Base-by-base conservation (phyloP, 1,140 invertebrate genomes). In the Capitella teleta region DNA sequence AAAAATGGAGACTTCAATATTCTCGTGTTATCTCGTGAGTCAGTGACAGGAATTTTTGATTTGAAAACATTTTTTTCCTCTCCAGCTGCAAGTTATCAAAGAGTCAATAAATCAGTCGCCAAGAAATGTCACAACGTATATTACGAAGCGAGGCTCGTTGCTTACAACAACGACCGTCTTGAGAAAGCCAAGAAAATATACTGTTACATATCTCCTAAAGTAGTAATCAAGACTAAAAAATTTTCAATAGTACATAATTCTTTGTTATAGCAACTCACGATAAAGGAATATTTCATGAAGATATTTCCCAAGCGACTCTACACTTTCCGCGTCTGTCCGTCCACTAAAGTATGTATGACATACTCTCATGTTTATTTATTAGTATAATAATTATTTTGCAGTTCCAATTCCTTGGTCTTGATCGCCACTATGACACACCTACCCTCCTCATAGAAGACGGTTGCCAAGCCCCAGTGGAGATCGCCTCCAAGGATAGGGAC, bases 241-340 rank as follows among this genome's bases (percentile, higher is more conserved):
- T n/a, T n/a, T n/a, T n/a, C n/a, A n/a, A n/a, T n/a, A n/a, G n/a
- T n/a, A n/a, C n/a, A n/a, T n/a, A n/a, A n/a, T n/a, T n/a, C n/a
- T n/a, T n/a, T n/a, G n/a, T n/a, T n/a, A n/a, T 88, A 91, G 72
- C 85, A 90, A 74, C 73, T 90, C 32, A 89, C 86, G 26, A 80
- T 95, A 59, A 92, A 92, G 73, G 89, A 94, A 74, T 87, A 87
- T 75, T 79, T 92, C 53, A 74, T 93, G 48, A 89, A 86, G 74
- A 85, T 95, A 62, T 87, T 94, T 64, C 88, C 87, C 30, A 92
- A 90, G 69, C 77, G 87, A 56, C 76, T 94, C 45, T 86, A 83
- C 46, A 89, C 89, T n/a, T 94, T 92, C 73, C 79, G 90, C 24
- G 77, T 95, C 37, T 93, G 87, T 70, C 89, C 90, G 19, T 88